phyloP scores from a whole-genome alignment of 2,797 vertebrate species.

The Toxotes lorentzi region DNA sequence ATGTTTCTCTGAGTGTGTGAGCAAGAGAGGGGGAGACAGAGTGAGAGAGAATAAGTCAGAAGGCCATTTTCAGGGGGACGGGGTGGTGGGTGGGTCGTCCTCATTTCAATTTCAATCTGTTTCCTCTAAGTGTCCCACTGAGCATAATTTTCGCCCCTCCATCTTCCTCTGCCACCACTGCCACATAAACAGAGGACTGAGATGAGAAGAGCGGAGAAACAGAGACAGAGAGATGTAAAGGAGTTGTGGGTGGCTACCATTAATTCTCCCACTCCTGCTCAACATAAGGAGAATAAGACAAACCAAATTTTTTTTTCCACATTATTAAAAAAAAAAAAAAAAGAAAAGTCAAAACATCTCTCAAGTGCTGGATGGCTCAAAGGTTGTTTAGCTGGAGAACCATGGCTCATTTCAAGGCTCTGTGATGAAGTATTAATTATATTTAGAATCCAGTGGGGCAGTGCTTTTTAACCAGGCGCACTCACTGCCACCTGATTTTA shows the following conservation, averaged over 20 bases:
- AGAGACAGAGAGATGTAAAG: constrained; percentile 43
- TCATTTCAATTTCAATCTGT: constrained; percentile 78
- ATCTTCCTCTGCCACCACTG: constrained; percentile 55
- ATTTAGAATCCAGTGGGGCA: constrained; percentile 64
- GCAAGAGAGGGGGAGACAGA: neutral
- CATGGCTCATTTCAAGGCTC: constrained; percentile 68
- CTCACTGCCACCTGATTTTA: constrained; percentile 72
- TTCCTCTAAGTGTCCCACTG: constrained; percentile 73
- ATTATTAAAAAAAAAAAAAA: constrained; percentile 6
- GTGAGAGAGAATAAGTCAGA: constrained; percentile 29
- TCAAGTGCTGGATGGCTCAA: constrained; percentile 38
- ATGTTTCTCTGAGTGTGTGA: neutral
- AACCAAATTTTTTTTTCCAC: constrained; percentile 11
- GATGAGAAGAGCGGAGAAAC: constrained; percentile 45
- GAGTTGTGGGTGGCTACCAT: constrained; percentile 38
- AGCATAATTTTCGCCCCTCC: constrained; percentile 74
- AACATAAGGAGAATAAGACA: constrained; percentile 47
- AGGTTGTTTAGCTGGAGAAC: constrained; percentile 53
- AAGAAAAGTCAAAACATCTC: neutral
- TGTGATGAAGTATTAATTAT: constrained; percentile 78
- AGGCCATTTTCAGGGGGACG: constrained; percentile 48
- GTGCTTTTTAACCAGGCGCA: constrained; percentile 65
- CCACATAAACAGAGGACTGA: constrained; percentile 58
- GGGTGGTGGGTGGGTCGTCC: constrained; percentile 49
- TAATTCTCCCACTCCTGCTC: constrained; percentile 15